A percentile compares a stretch with the other conserved stretches of the same genome.
Conservation (phyloP, 2,113 vertebrate genomes). For the Myiozetetes cayanensis region DNA sequence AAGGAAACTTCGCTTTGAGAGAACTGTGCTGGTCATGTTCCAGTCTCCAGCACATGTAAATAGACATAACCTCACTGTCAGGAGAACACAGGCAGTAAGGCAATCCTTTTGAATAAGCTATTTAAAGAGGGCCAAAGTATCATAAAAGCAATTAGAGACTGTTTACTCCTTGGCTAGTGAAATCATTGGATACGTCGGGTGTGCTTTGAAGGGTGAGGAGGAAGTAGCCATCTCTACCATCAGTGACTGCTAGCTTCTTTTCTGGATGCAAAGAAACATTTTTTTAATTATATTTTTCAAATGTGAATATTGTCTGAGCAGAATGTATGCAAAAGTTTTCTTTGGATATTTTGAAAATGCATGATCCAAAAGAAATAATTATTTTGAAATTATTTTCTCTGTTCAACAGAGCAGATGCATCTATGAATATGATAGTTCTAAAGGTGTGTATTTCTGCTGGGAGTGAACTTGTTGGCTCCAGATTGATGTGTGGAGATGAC, state of each 20-base stretch:
- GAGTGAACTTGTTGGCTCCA: neutral
- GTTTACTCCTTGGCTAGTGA: neutral
- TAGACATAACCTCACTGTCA: slow-evolving; percentile 26
- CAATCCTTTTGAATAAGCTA: slow-evolving; percentile 42
- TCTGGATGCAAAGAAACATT: neutral
- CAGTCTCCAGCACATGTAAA: slow-evolving; percentile 27
- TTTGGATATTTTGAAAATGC: neutral
- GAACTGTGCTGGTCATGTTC: neutral
- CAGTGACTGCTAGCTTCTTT: neutral
- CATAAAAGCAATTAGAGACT: neutral
- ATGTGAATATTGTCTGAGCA: neutral
- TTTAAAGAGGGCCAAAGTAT: slow-evolving; percentile 21
- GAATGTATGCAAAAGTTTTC: slow-evolving; percentile 3
- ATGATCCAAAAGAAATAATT: slow-evolving; percentile 22
- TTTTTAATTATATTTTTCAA: neutral
- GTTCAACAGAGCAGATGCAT: neutral
- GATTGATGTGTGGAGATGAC: neutral
- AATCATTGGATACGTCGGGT: neutral
- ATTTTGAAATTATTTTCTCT: neutral
- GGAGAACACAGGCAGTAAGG: slow-evolving; percentile 4
- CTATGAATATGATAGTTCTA: neutral
- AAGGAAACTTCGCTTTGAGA: slow-evolving; percentile 4
- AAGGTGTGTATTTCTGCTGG: neutral
- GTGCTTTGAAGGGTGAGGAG: neutral
- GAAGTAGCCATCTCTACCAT: neutral